Percentiles rank a stretch among this genome's conserved stretches.
These are phyloP conservation scores for Lissocephala sabroskyi DNA, from an alignment of 2,888 invertebrate genomes.

Conservation along the genomic window DNA sequence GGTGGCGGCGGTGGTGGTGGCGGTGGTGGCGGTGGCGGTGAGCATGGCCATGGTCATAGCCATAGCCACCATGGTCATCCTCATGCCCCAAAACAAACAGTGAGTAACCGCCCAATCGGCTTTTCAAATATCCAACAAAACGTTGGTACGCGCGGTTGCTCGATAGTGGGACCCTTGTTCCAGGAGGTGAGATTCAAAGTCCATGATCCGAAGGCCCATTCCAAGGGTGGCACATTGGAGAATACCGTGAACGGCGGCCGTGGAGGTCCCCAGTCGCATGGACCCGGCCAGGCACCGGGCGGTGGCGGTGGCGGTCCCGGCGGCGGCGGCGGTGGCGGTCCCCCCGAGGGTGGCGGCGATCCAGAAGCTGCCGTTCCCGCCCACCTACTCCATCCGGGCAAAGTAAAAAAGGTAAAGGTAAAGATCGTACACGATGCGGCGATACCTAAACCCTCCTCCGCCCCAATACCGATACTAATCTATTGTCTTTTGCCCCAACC, in stretches of 20 bases:
- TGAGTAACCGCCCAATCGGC: slow-evolving; percentile 74
- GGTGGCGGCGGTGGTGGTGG: slow-evolving; percentile 31
- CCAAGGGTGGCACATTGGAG: slow-evolving; percentile 92
- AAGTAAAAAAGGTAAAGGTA: slow-evolving; percentile 75
- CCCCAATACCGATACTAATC: too few relatives aligned
- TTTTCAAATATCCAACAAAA: slow-evolving; percentile 73
- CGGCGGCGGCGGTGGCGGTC: slow-evolving; percentile 67
- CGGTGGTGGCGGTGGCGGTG: slow-evolving; percentile 71
- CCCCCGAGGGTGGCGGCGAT: slow-evolving; percentile 74
- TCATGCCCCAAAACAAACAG: slow-evolving; percentile 73
- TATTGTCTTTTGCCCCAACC: too few relatives aligned
- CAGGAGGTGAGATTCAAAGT: slow-evolving; percentile 97
- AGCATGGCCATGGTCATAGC: slow-evolving; percentile 73
- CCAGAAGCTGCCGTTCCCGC: slow-evolving; percentile 74
- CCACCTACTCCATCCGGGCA: slow-evolving; percentile 89
- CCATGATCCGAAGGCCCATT: slow-evolving; percentile 94
- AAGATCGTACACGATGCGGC: slow-evolving; percentile 35
- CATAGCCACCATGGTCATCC: slow-evolving; percentile 74
- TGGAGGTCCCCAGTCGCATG: slow-evolving; percentile 77
- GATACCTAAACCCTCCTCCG: slow-evolving; percentile 10
- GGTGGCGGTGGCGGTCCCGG: slow-evolving; percentile 43
- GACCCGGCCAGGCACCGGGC: slow-evolving; percentile 72
- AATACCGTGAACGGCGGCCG: slow-evolving; percentile 91
- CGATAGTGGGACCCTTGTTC: slow-evolving; percentile 79
- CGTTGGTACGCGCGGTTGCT: slow-evolving; percentile 75